These are phyloP conservation scores for Heliconius himera DNA, from an alignment of 1,140 invertebrate genomes.

Conservation along the genomic window DNA sequence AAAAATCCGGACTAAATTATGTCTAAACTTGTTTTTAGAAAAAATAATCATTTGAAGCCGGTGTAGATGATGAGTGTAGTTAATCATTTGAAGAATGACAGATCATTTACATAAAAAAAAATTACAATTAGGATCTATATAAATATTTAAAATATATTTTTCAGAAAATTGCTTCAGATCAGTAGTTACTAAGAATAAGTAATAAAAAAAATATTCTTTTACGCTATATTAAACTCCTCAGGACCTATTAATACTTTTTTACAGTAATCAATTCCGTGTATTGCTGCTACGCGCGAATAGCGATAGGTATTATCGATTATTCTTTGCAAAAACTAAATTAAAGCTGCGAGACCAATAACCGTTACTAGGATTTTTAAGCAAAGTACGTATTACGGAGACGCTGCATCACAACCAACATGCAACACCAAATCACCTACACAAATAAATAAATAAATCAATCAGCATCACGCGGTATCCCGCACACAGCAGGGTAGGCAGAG, in stretches of 20 bases:
- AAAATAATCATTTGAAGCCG: background rate
- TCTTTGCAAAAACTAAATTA: conserved; percentile 23
- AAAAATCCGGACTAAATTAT: conserved; percentile 8
- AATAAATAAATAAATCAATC: too few species aligned
- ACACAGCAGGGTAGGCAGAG: too few species aligned
- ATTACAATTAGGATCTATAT: background rate
- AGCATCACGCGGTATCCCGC: too few species aligned
- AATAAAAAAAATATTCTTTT: conserved; percentile 1
- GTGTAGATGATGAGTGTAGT: background rate
- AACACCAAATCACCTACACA: conserved; percentile 29
- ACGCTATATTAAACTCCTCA: background rate
- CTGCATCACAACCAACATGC: conserved; percentile 28
- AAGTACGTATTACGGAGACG: conserved; percentile 13
- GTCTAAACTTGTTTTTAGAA: conserved; percentile 1
- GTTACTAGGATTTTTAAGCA: conserved; percentile 21
- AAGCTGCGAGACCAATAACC: conserved; percentile 10
- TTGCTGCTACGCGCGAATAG: conserved; percentile 18
- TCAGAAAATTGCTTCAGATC: too few species aligned
- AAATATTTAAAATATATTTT: background rate
- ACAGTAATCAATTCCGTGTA: conserved; percentile 16
- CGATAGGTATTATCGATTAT: conserved; percentile 26
- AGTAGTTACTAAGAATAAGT: background rate
- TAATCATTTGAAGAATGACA: background rate
- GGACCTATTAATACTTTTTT: conserved; percentile 11
- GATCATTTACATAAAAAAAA: background rate